These are phyloP conservation scores for Anastatus disparis DNA, from an alignment of 1,140 invertebrate genomes.

Conservation along the genomic window DNA sequence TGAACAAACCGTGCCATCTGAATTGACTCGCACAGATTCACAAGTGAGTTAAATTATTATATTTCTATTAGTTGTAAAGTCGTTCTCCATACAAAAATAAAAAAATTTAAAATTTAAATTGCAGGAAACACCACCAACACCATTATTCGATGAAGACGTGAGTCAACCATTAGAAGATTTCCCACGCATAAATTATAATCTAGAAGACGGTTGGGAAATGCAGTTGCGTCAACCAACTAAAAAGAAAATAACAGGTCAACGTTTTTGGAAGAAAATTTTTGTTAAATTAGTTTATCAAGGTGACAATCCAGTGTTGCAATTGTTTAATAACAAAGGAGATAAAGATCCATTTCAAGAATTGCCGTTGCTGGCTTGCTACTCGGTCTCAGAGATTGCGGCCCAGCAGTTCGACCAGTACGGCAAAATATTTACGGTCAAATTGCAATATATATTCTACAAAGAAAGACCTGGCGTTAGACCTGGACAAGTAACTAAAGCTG, in stretches of 20 bases:
- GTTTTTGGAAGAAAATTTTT: conserved; percentile 98
- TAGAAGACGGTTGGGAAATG: conserved; percentile 97
- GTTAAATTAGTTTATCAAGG: conserved; percentile 82
- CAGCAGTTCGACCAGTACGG: conserved; percentile 98
- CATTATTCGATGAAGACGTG: conserved; percentile 94
- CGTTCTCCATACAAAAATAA: not conserved
- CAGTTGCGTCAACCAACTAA: conserved; percentile 95
- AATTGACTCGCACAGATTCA: conserved; percentile 60
- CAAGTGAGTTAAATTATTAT: conserved; percentile 49
- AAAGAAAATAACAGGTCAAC: conserved; percentile 96
- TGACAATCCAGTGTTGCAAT: conserved; percentile 85
- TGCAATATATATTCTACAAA: conserved; percentile 99
- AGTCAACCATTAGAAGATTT: conserved; percentile 94
- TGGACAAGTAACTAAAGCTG: conserved; percentile 94
- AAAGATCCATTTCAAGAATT: conserved; percentile 94
- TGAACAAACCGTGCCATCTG: conserved; percentile 49
- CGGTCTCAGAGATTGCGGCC: conserved; percentile 90
- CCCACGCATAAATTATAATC: conserved; percentile 79
- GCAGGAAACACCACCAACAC: conserved; percentile 86
- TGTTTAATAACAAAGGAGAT: conserved; percentile 86
- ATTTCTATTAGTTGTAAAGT: too few species aligned
- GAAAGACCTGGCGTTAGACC: conserved; percentile 96
- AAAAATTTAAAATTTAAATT: conserved; percentile 20
- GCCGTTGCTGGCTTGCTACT: conserved; percentile 92
- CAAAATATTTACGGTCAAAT: conserved; percentile 98